Evolutionary conservation across 2,797 vertebrate genomes (phyloP).

Genomic region (Diceros bicornis): DNA sequence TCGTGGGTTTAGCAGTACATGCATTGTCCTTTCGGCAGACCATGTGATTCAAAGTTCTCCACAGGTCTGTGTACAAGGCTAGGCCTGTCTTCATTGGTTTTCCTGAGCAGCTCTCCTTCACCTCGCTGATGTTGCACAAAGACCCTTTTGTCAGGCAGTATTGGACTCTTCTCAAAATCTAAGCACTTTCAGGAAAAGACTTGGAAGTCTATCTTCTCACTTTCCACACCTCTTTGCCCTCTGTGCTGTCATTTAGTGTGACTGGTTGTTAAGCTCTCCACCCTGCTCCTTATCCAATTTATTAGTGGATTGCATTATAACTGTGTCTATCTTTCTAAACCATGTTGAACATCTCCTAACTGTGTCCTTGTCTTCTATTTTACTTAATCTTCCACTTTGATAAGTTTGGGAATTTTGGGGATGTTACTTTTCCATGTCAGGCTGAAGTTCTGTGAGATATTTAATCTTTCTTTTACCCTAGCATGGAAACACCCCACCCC

Average conservation of each 20-base stretch:
- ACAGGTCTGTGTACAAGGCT: conserved; percentile 86
- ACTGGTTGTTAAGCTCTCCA: conserved; percentile 74
- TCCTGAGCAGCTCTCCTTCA: conserved; percentile 85
- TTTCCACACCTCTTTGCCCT: conserved; percentile 90
- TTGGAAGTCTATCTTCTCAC: conserved; percentile 92
- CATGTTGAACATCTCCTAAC: conserved; percentile 69
- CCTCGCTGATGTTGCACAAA: conserved; percentile 89
- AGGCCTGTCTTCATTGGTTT: conserved; percentile 88
- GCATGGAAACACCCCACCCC: not conserved
- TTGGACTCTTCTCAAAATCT: conserved; percentile 89
- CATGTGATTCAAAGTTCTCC: conserved; percentile 86
- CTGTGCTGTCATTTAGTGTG: conserved; percentile 87
- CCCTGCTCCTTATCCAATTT: conserved; percentile 37
- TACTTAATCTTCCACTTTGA: conserved; percentile 81
- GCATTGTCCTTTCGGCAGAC: conserved; percentile 83
- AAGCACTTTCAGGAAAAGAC: conserved; percentile 90
- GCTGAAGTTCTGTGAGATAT: conserved; percentile 86
- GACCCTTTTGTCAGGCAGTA: conserved; percentile 89
- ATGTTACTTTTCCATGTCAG: conserved; percentile 86
- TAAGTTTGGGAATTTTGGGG: conserved; percentile 85
- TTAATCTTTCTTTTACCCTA: conserved; percentile 79
- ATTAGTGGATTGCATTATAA: conserved; percentile 77
- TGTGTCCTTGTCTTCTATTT: conserved; percentile 69
- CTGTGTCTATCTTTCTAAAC: conserved; percentile 69
- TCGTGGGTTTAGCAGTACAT: conserved; percentile 84